Conservation (phyloP, 2,113 vertebrate genomes). For the Chaetodon trifascialis region DNA sequence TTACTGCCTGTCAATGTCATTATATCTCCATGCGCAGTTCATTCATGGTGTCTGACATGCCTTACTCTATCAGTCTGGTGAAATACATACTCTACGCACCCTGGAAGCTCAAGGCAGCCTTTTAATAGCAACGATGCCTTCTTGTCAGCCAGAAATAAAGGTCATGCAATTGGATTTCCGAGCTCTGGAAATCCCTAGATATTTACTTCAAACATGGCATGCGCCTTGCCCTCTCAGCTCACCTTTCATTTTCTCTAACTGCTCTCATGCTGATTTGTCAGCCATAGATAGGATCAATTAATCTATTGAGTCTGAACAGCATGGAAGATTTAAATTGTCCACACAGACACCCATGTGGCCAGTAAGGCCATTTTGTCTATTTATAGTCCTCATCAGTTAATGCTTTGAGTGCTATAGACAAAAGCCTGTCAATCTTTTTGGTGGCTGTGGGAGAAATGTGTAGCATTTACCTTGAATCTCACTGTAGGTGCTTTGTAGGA, state of each 20-base stretch:
- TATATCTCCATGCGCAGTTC: conserved; percentile 50
- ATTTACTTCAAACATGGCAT: conserved; percentile 63
- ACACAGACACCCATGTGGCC: conserved; percentile 39
- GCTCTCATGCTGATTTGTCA: conserved; percentile 56
- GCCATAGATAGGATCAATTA: conserved; percentile 58
- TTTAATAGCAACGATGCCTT: conserved; percentile 62
- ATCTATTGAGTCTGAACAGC: conserved; percentile 61
- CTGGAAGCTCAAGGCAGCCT: conserved; percentile 53
- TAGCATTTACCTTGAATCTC: conserved; percentile 30
- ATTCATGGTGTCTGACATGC: conserved; percentile 65
- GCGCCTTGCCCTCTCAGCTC: conserved; percentile 42
- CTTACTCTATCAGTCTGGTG: conserved; percentile 42
- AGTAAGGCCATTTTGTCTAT: conserved; percentile 48
- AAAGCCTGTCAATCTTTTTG: conserved; percentile 52
- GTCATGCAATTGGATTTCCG: conserved; percentile 71
- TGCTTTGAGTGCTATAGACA: conserved; percentile 31
- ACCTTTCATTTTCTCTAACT: conserved; percentile 53
- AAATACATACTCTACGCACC: conserved; percentile 41
- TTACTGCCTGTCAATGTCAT: conserved; percentile 73
- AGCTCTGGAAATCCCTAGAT: conserved; percentile 57
- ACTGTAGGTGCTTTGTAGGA: conserved; percentile 29
- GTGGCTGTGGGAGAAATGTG: conserved; percentile 15
- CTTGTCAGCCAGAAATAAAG: conserved; percentile 70
- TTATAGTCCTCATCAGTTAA: conserved; percentile 39
- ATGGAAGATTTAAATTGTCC: conserved; percentile 64